Evolutionary conservation across 2,113 vertebrate species (phyloP), one percentile per base, ranked within the genome.

Genomic region (Chrysemys picta): DNA sequence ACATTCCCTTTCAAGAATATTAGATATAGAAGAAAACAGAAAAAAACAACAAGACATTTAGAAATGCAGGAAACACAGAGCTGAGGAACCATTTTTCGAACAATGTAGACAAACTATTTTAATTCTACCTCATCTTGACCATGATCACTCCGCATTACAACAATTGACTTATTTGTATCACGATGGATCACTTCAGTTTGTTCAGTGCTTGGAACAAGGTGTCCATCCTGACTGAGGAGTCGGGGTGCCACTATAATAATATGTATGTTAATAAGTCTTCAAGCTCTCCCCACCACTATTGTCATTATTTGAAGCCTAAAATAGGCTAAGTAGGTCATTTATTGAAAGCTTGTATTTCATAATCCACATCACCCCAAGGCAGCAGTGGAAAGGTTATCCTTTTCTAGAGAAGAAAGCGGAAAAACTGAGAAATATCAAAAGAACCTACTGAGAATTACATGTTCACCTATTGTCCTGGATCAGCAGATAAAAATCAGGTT

Each of bases 331-430:
- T 42, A 47, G 75, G 54, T 79, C 12, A 65, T 10, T 52, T 69
- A 21, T 45, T 92, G 50, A 50, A 88, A 42, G 52, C 24, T 47
- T 2, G 10, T 81, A 49, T 89, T 89, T 91, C 59, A 35, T 29
- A 47, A 82, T 1, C 45, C 21, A 35, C 8, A 91, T 10, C 0
- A 3, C 3, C 10, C 6, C 11, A 14, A 62, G 35, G 3, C 2
- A 52, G 6, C 6, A n/a, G 76, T 49, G 89, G 22, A 85, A 59
- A 3, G 25, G 22, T 7, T 25, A 31, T 24, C 12, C 24, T 89
- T 95, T 81, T 47, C 59, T 4, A 62, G 92, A 84, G 5, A 86
- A 5, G 3, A 76, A 94, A 79, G 3, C 19, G 10, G 91, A 87
- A 7, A 4, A 85, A 88, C 50, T 80, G 27, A 69, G 2, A 45